These are phyloP conservation scores for Deilephila porcellus DNA, from an alignment of 2,888 invertebrate genomes.

Conservation along the genomic window DNA sequence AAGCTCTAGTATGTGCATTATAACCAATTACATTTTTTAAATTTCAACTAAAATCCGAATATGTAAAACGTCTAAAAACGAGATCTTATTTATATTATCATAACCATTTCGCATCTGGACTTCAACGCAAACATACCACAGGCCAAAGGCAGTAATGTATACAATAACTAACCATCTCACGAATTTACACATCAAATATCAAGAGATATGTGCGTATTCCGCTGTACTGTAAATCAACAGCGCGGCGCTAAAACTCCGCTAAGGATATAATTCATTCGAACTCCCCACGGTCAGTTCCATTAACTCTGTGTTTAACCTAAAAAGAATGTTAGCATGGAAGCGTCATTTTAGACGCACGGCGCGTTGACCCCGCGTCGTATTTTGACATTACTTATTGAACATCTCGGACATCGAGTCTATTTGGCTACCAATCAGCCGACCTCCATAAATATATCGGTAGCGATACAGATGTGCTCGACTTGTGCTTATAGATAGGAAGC, in stretches of 20 bases:
- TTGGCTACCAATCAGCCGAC: constrained; percentile 39
- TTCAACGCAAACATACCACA: neutral
- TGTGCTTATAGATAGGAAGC: constrained; percentile 7
- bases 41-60: too few species aligned
- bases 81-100: neutral
- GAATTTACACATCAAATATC: neutral
- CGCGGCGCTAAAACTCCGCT: neutral
- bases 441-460: constrained; percentile 46
- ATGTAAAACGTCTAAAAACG: neutral
- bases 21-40: too few species aligned
- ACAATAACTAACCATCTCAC: neutral
- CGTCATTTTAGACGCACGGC: constrained; percentile 62
- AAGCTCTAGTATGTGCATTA: too few species aligned
- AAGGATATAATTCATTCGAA: neutral
- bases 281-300: constrained; percentile 10
- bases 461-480: constrained; percentile 22
- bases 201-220: neutral
- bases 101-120: neutral
- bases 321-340: constrained; percentile 43
- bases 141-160: constrained; percentile 6
- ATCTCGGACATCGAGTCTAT: constrained; percentile 58
- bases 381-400: constrained; percentile 65
- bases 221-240: neutral
- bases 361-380: constrained; percentile 64
- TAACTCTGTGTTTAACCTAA: constrained; percentile 27